Conservation (phyloP, 2,888 invertebrate genomes). For the Argynnis bischoffii region DNA sequence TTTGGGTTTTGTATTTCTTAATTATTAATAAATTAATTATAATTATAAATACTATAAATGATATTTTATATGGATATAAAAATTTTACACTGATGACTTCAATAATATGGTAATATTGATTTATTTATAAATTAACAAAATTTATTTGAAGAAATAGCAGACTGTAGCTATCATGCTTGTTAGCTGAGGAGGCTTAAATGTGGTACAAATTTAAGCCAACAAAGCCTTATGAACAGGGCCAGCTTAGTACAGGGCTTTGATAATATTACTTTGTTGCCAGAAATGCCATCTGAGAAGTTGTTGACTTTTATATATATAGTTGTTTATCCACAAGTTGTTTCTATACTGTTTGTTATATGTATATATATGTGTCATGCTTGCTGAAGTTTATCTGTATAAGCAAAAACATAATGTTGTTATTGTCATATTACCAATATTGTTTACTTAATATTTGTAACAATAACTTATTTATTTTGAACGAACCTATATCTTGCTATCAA, state of each 20-base stretch:
- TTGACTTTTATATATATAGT: constrained; percentile 23
- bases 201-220: constrained; percentile 65
- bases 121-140: not conserved
- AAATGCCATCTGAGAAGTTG: constrained; percentile 27
- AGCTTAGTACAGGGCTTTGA: constrained; percentile 58
- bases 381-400: constrained; percentile 4
- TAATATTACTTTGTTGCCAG: constrained; percentile 47
- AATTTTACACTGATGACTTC: too few species aligned
- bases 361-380: constrained; percentile 28
- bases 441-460: too few species aligned
- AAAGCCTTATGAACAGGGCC: constrained; percentile 70
- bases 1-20: too few species aligned
- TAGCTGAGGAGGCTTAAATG: constrained; percentile 62
- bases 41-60: not conserved
- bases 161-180: constrained; percentile 65
- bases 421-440: not conserved
- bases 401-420: not conserved
- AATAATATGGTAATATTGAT: not conserved
- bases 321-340: constrained; percentile 26
- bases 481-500: not conserved
- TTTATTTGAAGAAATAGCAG: constrained; percentile 51
- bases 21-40: not conserved
- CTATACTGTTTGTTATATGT: constrained; percentile 24
- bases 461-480: too few species aligned
- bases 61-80: too few species aligned